phyloP scores from a whole-genome alignment of 2,888 invertebrate species.

The Glyphotaelius pellucidus region DNA sequence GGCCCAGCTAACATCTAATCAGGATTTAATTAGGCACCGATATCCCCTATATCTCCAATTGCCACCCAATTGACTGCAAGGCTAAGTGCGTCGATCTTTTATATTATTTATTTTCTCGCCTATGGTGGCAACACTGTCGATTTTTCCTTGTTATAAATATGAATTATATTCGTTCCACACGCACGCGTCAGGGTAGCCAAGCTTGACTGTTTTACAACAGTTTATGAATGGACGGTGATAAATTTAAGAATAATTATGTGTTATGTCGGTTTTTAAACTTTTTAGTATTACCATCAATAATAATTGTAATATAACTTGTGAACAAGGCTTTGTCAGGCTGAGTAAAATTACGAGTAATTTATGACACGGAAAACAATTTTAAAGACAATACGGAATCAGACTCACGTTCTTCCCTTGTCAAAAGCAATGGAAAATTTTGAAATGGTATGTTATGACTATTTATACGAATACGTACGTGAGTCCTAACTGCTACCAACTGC shows the following conservation, averaged over 20 bases:
- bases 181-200: background rate
- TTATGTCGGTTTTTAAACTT: background rate
- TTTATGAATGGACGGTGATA: slow-evolving; percentile 24
- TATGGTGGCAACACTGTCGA: background rate
- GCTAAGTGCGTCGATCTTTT: too few species aligned
- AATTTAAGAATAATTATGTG: background rate
- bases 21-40: too few species aligned
- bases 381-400: background rate
- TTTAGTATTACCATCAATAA: background rate
- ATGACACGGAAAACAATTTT: background rate
- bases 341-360: background rate
- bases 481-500: too few species aligned
- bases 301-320: background rate
- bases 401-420: background rate
- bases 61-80: too few species aligned
- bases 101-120: background rate
- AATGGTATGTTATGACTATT: background rate
- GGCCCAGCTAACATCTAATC: too few species aligned
- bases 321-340: background rate
- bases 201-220: background rate
- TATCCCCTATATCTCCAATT: too few species aligned
- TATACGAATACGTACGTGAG: too few species aligned
- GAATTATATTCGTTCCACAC: slow-evolving; percentile 13
- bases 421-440: background rate
- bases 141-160: slow-evolving; percentile 16